Evolutionary conservation across 2,888 invertebrate species (phyloP), one percentile per base, ranked within the genome.

Genomic region (Nemotelus nigrinus): DNA sequence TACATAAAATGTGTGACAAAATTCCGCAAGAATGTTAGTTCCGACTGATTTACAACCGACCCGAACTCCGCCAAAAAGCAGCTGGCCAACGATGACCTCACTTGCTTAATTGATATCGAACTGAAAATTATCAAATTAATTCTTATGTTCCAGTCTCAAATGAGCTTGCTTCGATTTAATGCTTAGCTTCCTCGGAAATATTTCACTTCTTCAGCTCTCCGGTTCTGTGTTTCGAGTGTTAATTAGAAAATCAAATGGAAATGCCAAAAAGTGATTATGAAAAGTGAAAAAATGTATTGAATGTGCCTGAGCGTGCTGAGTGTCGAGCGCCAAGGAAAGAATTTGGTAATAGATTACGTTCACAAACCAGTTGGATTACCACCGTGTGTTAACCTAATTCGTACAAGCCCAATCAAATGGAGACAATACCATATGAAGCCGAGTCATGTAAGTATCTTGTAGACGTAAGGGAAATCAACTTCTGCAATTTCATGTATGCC

Each of bases 391-490:
- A 48, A 55, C 67, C 65, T 65, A 53, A 65, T 43, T 53, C 58
- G 41, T 74, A 48, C 48, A 74, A 58, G 55, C 8, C 41, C 58
- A 50, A 50, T 58, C 63, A 68, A 68, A 79, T 77, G 77, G 77
- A 79, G 63, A 57, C 77, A 10, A 64, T 77, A 43, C 63, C 68
- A 45, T 67, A 77, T 41, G 72, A 47, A 74, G 74, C 67, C 7
- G 79, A 77, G 57, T 43, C 77, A 77, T 67, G 79, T 79, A 79
- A 79, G 79, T 79, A 79, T 25, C 25, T 2, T 2, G 47, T 39
- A 63, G 43, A 25, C 47, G 39, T 44, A 44, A 63, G 67, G 57
- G 41, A 64, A 72, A 45, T 44, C 72, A 47, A 45, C 72, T 72
- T 72, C 45, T 68, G 25, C 25, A 25, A 25, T 25, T 25, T 25